Base-by-base conservation (phyloP, 1,140 invertebrate species). In the Trichoplusia ni region DNA sequence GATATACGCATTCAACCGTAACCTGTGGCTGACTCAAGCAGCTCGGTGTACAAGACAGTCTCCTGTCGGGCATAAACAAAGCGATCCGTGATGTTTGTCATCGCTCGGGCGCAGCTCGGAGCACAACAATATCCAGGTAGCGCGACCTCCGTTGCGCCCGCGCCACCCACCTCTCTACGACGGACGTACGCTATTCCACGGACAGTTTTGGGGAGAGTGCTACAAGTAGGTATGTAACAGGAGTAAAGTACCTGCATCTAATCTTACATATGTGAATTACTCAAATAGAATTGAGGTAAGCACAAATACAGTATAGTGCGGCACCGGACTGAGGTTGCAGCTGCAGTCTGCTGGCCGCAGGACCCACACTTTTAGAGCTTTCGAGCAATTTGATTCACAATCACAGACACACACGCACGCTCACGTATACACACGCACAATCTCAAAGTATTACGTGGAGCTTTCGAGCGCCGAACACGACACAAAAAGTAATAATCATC, bases 401-500 rank as follows among this genome's bases (percentile, higher is more conserved):
- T 42, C 54, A 58, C 51, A 40, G 51, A 40, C 51, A 56, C 19
- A 56, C 38, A 58, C 54, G 40, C 40, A 6, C 21, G 44, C 60
- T 47, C 49, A 54, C 59, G 35, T 11, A 33, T 11, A 49, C 46
- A 31, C 25, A 49, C 33, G 21, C 38, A 47, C 35, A 18, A 31
- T 53, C 60, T 38, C 40, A 46, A 13, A 23, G 2, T 29, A 23
- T 42, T 23, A 23, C 29, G 37, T 51, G 67, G 64, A 71, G 73
- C 68, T 75, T 75, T 73, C 67, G 59, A 67, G 27, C 67, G 61
- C 69, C 51, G 67, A 61, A 60, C 67, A 64, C 70, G 40, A 69
- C 53, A 62, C 59, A 71, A 77, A 67, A 70, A 77, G 65, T 65
- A 73, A 71, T 71, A 81, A 69, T 64, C 67, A 71, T 65, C 69